Evolutionary conservation across 2,113 vertebrate genomes (phyloP).

Genomic region (Peromyscus polionotus): DNA sequence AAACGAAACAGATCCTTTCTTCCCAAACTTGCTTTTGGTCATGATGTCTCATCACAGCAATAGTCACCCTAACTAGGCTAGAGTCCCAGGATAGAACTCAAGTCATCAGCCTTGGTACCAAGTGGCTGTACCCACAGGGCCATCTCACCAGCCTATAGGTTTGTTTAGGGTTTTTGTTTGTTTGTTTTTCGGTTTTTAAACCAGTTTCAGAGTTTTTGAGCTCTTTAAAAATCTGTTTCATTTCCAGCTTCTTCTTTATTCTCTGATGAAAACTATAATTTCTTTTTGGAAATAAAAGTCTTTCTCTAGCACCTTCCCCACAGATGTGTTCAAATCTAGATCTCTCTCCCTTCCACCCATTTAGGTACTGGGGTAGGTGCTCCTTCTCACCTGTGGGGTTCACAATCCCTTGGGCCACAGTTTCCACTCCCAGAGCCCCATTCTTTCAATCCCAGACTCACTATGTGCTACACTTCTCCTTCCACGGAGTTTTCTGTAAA

Average conservation of each 20-base stretch:
- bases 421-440: neutral
- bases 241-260: slow-evolving; percentile 43
- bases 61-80: neutral
- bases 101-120: neutral
- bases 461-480: neutral
- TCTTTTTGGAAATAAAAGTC: slow-evolving; percentile 13
- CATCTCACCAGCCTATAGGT: neutral
- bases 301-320: neutral
- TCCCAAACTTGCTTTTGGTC: neutral
- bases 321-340: neutral
- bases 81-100: neutral
- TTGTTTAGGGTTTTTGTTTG: neutral
- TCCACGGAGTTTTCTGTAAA: neutral
- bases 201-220: neutral
- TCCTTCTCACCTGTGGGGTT: neutral
- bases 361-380: neutral
- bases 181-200: neutral
- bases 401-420: neutral
- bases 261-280: slow-evolving; percentile 15
- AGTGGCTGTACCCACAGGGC: neutral
- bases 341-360: neutral
- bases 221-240: neutral
- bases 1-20: neutral
- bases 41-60: neutral
- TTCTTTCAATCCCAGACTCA: neutral